Conservation (phyloP, 2,888 invertebrate species). For the Deilephila porcellus region DNA sequence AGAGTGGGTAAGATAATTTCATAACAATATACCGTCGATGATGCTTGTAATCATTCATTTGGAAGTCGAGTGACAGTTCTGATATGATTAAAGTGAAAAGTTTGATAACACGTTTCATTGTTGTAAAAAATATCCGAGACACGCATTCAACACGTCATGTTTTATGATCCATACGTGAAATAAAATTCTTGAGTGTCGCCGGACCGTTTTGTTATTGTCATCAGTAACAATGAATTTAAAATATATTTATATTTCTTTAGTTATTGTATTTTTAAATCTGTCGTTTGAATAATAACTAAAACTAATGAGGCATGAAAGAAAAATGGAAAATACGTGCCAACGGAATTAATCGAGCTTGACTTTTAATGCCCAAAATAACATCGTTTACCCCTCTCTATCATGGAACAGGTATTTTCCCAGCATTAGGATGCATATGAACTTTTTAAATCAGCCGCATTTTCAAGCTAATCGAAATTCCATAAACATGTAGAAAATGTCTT, state of each 20-base stretch:
- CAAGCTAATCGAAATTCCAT: neutral
- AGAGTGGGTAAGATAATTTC: neutral
- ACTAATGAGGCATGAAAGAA: neutral
- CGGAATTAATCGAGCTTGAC: neutral
- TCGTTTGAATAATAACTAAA: neutral
- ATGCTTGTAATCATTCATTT: neutral
- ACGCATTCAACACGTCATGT: no score
- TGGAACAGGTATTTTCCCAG: no score
- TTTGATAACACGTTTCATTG: neutral
- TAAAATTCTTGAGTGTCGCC: no score
- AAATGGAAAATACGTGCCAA: slow-evolving; percentile 2
- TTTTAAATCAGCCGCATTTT: neutral
- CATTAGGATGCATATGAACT: neutral
- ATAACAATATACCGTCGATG: neutral
- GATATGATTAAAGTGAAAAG: slow-evolving; percentile 2
- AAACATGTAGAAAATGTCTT: neutral
- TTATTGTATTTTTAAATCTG: neutral
- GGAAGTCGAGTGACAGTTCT: neutral
- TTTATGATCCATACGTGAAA: no score
- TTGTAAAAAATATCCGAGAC: neutral
- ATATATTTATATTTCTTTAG: no score
- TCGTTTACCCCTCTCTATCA: no score
- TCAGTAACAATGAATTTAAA: no score
- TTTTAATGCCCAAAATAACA: no score
- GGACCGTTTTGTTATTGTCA: no score